Evolutionary conservation across 2,888 invertebrate species (phyloP), one percentile per base, ranked within the genome.

Genomic region (Synergus umbraculus): DNA sequence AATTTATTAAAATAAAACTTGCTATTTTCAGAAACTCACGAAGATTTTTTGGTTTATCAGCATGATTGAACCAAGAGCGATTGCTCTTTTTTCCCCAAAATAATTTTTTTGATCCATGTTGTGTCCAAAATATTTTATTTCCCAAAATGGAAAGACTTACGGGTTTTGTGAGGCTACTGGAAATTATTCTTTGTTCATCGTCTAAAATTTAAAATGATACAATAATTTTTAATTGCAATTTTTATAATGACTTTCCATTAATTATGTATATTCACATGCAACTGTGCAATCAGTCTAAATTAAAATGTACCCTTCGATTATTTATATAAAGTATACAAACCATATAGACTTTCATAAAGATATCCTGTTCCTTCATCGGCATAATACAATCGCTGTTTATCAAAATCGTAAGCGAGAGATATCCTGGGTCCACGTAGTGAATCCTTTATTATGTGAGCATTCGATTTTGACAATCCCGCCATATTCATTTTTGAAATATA

Each of bases 121-220:
- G 94, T 0, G 95, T 94, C 96, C 97, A 97, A 89, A 96, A 96
- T 22, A 96, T 89, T 86, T 95, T 94, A 12, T 93, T 93, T n/a
- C 94, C 94, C 0, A 96, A 92, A 3, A 95, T 89, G 0, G 95
- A 93, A 60, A 97, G 85, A 54, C 94, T 94, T 0, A 93, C 93
- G 0, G 96, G 94, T 8, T 88, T 88, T 0, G 88, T 80, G 12
- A 90, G 78, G 22, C 93, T 85, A 1, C 91, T 89, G 22, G 91
- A 91, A 79, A 93, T 92, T 0, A 89, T 83, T 78, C 91, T 91
- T 73, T 92, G 87, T 76, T 73, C 43, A 1, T 43, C 9, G 10
- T 10, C 66, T 66, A 10, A 66, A 66, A 66, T 10, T 0, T 18
- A 4, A 66, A 37, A 37, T 37, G 37, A 37, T 37, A 37, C 5